Conservation (phyloP, 2,113 vertebrate genomes). For the Laticauda laticaudata region DNA sequence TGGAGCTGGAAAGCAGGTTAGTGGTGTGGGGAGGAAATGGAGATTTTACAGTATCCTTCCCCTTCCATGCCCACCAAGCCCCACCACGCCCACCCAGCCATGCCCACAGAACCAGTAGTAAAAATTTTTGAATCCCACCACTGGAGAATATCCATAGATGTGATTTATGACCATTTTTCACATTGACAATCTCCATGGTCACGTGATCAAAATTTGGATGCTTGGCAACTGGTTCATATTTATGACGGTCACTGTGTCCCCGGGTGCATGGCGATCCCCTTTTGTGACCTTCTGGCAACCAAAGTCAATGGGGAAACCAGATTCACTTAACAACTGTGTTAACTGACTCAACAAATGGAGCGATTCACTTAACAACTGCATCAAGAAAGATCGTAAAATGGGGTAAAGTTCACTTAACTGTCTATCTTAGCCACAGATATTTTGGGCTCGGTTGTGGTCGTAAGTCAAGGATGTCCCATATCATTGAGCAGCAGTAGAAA, state of each 20-base stretch:
- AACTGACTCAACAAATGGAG: background rate
- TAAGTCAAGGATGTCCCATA: background rate
- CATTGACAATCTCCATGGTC: background rate
- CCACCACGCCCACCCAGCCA: too few relatives aligned
- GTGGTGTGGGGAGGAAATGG: too few relatives aligned
- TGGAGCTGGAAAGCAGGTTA: too few relatives aligned
- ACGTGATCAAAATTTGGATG: background rate
- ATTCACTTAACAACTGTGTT: background rate
- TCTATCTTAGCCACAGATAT: background rate
- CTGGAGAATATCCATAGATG: too few relatives aligned
- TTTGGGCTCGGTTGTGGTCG: background rate
- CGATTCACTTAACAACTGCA: background rate
- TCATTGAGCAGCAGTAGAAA: background rate
- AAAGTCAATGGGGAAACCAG: too few relatives aligned
- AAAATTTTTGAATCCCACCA: too few relatives aligned
- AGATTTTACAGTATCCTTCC: too few relatives aligned
- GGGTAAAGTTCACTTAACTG: too few relatives aligned
- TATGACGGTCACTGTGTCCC: background rate
- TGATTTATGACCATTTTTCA: background rate
- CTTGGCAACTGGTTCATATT: background rate
- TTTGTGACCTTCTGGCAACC: background rate
- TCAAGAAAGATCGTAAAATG: background rate
- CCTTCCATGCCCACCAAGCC: too few relatives aligned
- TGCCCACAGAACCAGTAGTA: too few relatives aligned
- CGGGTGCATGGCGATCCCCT: background rate